Evolutionary conservation across 2,888 invertebrate species (phyloP), one percentile per base, ranked within the genome.

Genomic region (Megamerina dolium): DNA sequence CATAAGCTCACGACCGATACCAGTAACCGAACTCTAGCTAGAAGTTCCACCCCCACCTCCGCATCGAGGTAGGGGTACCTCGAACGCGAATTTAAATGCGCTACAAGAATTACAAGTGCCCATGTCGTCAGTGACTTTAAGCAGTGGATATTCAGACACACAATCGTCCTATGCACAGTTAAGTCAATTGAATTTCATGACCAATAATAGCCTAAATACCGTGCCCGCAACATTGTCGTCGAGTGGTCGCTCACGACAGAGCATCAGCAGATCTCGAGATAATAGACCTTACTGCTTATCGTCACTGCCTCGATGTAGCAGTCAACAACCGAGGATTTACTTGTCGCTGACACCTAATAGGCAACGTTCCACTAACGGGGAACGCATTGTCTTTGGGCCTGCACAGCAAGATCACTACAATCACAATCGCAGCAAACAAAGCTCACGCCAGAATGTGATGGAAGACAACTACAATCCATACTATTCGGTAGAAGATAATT

Each of bases 11-110:
- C 77, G 81, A 64, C 85, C 87, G 16, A 85, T 89, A 64, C 90
- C 90, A 56, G 88, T 89, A 62, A 90, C 90, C 77, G 90, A 89
- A 72, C 88, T 90, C 86, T 90, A 89, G 88, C 89, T 89, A 88
- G 88, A 89, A 66, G 85, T 58, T 54, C 69, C 87, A 75, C 87
- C 87, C 86, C 87, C 88, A 81, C 87, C 87, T 77, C 83, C 80
- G 55, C 54, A 63, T 77, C 81, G 82, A 60, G 66, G 70, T 64
- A 62, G 71, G 68, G 69, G 66, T 57, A 59, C 61, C 56, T 60
- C 64, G 55, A 57, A 56, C 48, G 46, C 44, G 40, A 44, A 39
- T 45, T 40, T 30, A 42, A 41, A 31, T 23, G 32, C 19, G 30
- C 36, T 37, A 23, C 49, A 37, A 46, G 32, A 23, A 26, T 30